A percentile compares a stretch with the other conserved stretches of the same genome.
Evolutionary conservation across 2,888 invertebrate species (phyloP).

Genomic region (Lithosia quadra): DNA sequence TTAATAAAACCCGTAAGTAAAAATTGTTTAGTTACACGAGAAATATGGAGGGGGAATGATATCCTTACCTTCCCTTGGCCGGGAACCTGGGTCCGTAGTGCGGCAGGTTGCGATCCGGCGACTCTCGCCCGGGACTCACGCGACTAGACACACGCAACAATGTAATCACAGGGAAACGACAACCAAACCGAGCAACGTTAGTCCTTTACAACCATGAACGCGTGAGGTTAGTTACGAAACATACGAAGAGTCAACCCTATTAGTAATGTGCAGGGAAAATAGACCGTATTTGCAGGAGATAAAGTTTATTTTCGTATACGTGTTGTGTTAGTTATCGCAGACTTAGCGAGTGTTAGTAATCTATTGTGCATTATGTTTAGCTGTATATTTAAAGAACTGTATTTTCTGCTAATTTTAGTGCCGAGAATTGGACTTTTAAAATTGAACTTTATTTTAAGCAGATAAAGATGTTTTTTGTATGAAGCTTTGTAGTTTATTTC

Average conservation of each 20-base stretch:
- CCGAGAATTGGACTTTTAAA: background rate
- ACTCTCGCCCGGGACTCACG: slow-evolving; percentile 94
- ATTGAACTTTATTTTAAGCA: background rate
- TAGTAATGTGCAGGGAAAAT: slow-evolving; percentile 28
- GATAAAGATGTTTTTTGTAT: background rate
- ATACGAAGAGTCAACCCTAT: slow-evolving; percentile 25
- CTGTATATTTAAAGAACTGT: background rate
- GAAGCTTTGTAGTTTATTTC: background rate
- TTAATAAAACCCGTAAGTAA: background rate
- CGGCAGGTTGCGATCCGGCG: slow-evolving; percentile 94
- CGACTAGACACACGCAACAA: slow-evolving; percentile 89
- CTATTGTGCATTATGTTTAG: slow-evolving; percentile 14
- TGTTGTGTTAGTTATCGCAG: slow-evolving; percentile 14
- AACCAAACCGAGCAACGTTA: slow-evolving; percentile 52
- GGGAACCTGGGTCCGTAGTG: slow-evolving; percentile 97
- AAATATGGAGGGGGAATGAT: slow-evolving; percentile 13
- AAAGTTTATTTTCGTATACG: slow-evolving; percentile 28
- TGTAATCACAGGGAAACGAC: slow-evolving; percentile 65
- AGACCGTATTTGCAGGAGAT: slow-evolving; percentile 23
- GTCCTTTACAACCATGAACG: slow-evolving; percentile 26
- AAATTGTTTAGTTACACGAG: slow-evolving; percentile 14
- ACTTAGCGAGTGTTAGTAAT: slow-evolving; percentile 7
- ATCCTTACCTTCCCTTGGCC: slow-evolving; percentile 92
- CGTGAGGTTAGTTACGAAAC: slow-evolving; percentile 41
- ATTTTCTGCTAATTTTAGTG: slow-evolving; percentile 16